These are phyloP conservation scores for Drosophila equinoxialis DNA, from an alignment of 1,140 invertebrate species.

Conservation along the genomic window DNA sequence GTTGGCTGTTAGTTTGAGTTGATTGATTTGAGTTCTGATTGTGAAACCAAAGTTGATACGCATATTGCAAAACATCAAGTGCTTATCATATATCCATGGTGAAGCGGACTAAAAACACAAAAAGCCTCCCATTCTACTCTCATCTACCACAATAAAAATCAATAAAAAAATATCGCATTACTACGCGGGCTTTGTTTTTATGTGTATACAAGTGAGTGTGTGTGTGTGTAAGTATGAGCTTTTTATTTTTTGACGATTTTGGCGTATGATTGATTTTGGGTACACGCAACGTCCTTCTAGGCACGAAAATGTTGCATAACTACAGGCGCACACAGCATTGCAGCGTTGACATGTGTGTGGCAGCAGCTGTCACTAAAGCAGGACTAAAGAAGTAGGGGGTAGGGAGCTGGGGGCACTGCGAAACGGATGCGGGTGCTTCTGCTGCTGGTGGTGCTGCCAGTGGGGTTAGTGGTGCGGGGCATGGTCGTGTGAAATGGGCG, in stretches of 20 bases:
- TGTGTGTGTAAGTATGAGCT: constrained; percentile 15
- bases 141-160: constrained; percentile 58
- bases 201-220: constrained; percentile 19
- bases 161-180: constrained; percentile 77
- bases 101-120: constrained; percentile 6
- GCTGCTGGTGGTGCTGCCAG: too few relatives aligned
- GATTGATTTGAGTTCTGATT: neutral
- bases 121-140: constrained; percentile 1
- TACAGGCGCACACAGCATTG: constrained; percentile 51
- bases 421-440: neutral
- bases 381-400: neutral
- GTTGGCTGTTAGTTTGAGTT: too few relatives aligned
- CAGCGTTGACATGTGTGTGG: constrained; percentile 57
- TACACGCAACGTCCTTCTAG: constrained; percentile 49
- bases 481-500: constrained; percentile 18
- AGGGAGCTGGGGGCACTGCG: neutral
- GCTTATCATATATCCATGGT: neutral
- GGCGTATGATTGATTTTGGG: constrained; percentile 75
- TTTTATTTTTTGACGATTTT: constrained; percentile 64
- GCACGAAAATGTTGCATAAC: constrained; percentile 70
- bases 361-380: constrained; percentile 59
- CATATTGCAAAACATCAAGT: neutral
- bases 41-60: neutral
- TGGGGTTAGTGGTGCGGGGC: too few relatives aligned
- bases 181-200: constrained; percentile 62